Evolutionary conservation across 2,888 invertebrate genomes (phyloP), one percentile per base, ranked within the genome.

Genomic region (Dichetophora obliterata): DNA sequence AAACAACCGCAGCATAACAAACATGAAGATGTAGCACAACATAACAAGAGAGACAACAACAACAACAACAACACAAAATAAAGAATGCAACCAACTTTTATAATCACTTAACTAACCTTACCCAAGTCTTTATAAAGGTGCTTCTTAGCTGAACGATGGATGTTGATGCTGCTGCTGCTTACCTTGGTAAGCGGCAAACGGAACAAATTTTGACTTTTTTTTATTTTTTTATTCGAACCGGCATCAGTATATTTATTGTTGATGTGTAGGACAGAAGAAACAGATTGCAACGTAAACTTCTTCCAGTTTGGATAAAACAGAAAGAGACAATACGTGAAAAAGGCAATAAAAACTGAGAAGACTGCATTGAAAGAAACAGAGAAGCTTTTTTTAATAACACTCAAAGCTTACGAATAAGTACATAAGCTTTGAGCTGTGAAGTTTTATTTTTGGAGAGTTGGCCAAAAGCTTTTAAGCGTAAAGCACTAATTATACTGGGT

Each of bases 81-180:
- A 16, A 71, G 22, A 57, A 22, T 9, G 11, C 59, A 19, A 70
- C 24, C 59, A 19, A 70, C 24, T 57, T 22, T 34, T 37, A 37
- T 57, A 54, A 37, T 50, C 66, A 66, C 54, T 69, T 68, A 52
- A 80, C 81, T 81, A 80, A 82, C 80, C 80, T 78, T 75, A 79
- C 78, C 68, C 79, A 80, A 81, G 76, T 74, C 77, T 78, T 54
- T 11, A 43, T 43, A 43, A 43, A 43, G 43, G 43, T 43, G 43
- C 43, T 43, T 54, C 54, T 19, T 43, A 48, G 66, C 66, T 48
- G n/a, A 6, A 6, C n/a, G 59, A 14, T 52, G 70, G 11, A 34
- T 16, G 63, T 34, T 31, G 31, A 31, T 27, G 31, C 61, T 16
- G 61, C 31, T n/a, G 63, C 2, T 16, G 61, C 31, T n/a, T 34